A percentile compares a stretch with the other conserved stretches of the same genome.
These are phyloP conservation scores for Syritta pipiens DNA, from an alignment of 2,888 invertebrate species.

Conservation along the genomic window DNA sequence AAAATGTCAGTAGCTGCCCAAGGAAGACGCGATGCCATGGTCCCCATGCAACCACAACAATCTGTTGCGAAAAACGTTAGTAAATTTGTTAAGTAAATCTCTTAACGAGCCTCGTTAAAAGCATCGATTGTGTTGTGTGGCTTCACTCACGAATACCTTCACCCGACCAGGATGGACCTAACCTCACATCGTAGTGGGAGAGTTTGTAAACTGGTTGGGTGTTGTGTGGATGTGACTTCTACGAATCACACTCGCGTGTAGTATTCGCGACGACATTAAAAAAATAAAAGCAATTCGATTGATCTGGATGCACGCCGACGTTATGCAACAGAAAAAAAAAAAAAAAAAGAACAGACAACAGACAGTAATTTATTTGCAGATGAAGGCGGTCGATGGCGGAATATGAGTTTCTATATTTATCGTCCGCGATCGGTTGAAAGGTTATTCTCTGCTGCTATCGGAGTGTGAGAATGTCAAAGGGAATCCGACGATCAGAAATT, in stretches of 20 bases:
- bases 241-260: constrained; percentile 1
- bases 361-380: constrained; percentile 30
- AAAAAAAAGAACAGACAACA: no score
- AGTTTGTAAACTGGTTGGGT: constrained; percentile 42
- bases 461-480: no score
- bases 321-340: no score
- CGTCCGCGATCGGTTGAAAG: background rate
- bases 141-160: constrained; percentile 57
- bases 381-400: constrained; percentile 14
- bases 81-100: constrained; percentile 49
- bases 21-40: no score
- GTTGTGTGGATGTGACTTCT: constrained; percentile 21
- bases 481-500: no score
- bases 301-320: constrained; percentile 38
- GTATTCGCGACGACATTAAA: constrained; percentile 47
- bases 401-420: no score
- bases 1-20: no score
- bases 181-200: constrained; percentile 18
- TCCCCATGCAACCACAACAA: no score
- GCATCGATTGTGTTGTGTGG: constrained; percentile 26
- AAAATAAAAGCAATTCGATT: constrained; percentile 27
- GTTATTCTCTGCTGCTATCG: no score
- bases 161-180: constrained; percentile 28
- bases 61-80: background rate
- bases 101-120: background rate